Evolutionary conservation across 2,888 invertebrate genomes (phyloP).

Genomic region (Helleia helle): DNA sequence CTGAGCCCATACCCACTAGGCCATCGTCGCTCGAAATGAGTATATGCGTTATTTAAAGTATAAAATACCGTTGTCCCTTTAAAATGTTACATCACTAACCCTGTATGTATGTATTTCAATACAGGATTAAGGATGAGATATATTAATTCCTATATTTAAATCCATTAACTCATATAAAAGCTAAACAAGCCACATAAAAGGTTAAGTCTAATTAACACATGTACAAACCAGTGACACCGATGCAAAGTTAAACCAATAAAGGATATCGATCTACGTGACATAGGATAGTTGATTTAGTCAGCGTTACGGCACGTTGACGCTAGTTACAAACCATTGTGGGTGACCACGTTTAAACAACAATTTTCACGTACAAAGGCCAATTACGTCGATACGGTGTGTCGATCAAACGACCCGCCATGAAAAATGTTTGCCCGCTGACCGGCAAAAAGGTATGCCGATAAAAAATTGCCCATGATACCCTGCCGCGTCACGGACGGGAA

Average conservation of each 20-base stretch:
- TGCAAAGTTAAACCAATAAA: background rate
- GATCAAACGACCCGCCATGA: slow-evolving; percentile 27
- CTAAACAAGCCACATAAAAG: no score
- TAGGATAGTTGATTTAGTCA: background rate
- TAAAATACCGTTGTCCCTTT: no score
- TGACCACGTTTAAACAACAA: slow-evolving; percentile 26
- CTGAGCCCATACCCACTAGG: no score
- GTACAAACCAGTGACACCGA: background rate
- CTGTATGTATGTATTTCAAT: no score
- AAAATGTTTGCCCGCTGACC: slow-evolving; percentile 27
- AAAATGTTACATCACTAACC: no score
- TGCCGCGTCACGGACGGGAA: slow-evolving; percentile 19
- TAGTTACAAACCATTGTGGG: slow-evolving; percentile 15
- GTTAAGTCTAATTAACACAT: background rate
- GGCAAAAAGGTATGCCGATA: slow-evolving; percentile 25
- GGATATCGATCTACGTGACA: slow-evolving; percentile 1
- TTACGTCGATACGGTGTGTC: slow-evolving; percentile 28
- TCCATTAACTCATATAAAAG: no score
- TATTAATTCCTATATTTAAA: no score
- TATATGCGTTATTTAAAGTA: no score
- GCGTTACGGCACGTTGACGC: background rate
- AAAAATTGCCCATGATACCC: slow-evolving; percentile 26
- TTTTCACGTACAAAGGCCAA: slow-evolving; percentile 33
- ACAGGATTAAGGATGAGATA: no score
- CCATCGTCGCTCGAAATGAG: no score